These are phyloP conservation scores for Melanargia galathea DNA, from an alignment of 2,888 invertebrate species.

Conservation along the genomic window DNA sequence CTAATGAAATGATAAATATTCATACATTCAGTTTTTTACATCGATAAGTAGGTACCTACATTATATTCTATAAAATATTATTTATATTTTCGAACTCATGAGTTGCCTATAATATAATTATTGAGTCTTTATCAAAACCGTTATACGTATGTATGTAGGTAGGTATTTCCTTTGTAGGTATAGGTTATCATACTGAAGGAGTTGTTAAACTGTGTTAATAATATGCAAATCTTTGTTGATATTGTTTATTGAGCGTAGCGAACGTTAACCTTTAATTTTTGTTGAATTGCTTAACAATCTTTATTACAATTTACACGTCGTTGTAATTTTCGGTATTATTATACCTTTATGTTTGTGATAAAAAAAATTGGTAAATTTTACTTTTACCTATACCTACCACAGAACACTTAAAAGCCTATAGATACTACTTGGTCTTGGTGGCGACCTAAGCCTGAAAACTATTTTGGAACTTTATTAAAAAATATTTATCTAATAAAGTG, in stretches of 20 bases:
- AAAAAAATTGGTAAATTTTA: neutral
- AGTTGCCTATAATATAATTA: neutral
- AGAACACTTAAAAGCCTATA: no score
- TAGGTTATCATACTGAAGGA: conserved; percentile 3
- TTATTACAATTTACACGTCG: conserved; percentile 3
- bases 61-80: no score
- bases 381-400: neutral
- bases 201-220: conserved; percentile 16
- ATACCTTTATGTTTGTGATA: neutral
- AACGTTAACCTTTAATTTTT: conserved; percentile 9
- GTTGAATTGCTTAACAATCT: conserved; percentile 1
- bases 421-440: no score
- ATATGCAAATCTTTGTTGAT: conserved; percentile 18
- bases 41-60: no score
- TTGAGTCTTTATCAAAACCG: neutral
- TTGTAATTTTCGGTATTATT: conserved; percentile 12
- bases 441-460: no score
- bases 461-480: no score
- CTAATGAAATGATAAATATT: no score
- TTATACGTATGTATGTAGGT: neutral
- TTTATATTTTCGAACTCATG: neutral
- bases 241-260: conserved; percentile 10
- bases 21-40: no score
- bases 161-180: conserved; percentile 6
- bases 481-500: no score